Evolutionary conservation across 2,888 invertebrate genomes (phyloP).

Genomic region (Dynastes grantii): DNA sequence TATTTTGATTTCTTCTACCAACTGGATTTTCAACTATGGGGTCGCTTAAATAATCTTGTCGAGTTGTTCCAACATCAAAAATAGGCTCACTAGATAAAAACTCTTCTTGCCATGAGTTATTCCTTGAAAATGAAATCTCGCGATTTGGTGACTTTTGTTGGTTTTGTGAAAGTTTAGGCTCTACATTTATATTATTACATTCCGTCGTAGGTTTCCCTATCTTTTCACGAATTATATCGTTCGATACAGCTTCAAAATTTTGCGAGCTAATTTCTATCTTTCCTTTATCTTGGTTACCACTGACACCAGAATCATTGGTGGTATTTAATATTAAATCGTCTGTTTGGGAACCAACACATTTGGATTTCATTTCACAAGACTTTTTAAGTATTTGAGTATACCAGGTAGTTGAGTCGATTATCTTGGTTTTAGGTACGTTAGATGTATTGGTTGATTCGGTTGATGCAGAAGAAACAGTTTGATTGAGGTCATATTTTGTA

Average conservation of each 20-base stretch:
- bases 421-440: background rate
- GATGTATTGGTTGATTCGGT: background rate
- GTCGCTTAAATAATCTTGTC: background rate
- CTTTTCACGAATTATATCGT: no score
- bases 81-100: slow-evolving; percentile 33
- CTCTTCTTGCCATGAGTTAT: slow-evolving; percentile 42
- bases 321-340: background rate
- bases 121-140: background rate
- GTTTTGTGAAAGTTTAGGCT: background rate
- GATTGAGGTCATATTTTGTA: slow-evolving; percentile 20
- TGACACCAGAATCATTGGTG: background rate
- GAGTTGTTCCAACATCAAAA: slow-evolving; percentile 4
- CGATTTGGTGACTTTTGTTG: background rate
- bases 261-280: background rate
- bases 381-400: slow-evolving; percentile 27
- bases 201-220: background rate
- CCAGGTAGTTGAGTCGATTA: slow-evolving; percentile 3
- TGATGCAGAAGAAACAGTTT: slow-evolving; percentile 26
- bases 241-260: no score
- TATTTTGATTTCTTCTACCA: background rate
- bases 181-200: background rate
- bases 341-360: slow-evolving; percentile 29
- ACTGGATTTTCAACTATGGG: background rate
- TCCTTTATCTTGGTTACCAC: background rate
- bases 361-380: background rate